Base-by-base conservation (phyloP, 1,140 invertebrate species). In the Pseudobourletiella spinata region DNA sequence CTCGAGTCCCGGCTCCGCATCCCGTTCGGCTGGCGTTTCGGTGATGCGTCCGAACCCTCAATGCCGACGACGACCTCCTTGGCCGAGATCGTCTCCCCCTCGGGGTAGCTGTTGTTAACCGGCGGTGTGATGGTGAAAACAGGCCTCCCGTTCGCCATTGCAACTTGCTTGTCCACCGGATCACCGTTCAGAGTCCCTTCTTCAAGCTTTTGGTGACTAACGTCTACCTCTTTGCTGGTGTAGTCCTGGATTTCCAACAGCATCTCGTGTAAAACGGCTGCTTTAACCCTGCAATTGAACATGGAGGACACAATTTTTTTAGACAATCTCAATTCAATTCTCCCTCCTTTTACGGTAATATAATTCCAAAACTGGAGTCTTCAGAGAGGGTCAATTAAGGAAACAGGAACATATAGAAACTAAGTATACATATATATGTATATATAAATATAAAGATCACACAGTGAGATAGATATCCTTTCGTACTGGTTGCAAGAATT, bases 1-100 rank as follows among this genome's bases (percentile, higher is more conserved):
- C 66, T 35, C 14, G 66, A 67, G 18, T 67, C 66, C 11, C 62
- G 50, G 35, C 57, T 61, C 28, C 62, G 51, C 62, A 64, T 58
- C 4, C 62, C 62, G 22, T 59, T 59, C 18, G 22, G 22, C 22
- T 59, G 54, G 26, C 46, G 43, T 26, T 63, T 63, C 1, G 42
- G 42, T 35, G 61, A 29, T 16, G 61, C 46, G 30, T 63, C 61
- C 6, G 61, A 63, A 1, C 3, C 44, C 22, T 63, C 42, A 2
- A 63, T 29, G 1, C 57, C 62, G 16, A 64, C 50, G n/a, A 59
- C 56, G 35, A 58, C 26, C 4, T 58, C 35, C 16, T 3, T 6
- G 22, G 56, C n/a, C 11, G 56, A 42, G 43, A 42, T 35, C n/a
- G 43, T 22, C 11, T 29, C 6, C 3, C 14, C 25, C 8, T 51